Evolutionary conservation across 2,888 invertebrate species (phyloP).

Genomic region (Andrena bucephala): DNA sequence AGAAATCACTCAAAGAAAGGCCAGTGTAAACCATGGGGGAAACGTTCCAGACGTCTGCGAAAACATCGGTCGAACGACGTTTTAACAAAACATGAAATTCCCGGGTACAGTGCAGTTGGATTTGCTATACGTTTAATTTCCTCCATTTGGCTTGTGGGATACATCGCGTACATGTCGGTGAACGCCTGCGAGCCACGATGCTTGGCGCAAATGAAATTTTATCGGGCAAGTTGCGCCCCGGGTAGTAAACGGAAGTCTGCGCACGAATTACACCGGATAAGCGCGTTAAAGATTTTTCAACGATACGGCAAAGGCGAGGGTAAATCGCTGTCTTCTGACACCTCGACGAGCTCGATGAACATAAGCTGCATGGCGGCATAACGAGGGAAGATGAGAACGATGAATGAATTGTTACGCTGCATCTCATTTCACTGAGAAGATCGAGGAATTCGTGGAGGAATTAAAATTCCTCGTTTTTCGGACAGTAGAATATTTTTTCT

Average conservation of each 20-base stretch:
- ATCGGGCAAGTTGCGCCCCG: constrained; percentile 48
- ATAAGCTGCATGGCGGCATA: neutral
- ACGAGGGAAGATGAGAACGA: too few relatives aligned
- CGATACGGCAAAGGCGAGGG: neutral
- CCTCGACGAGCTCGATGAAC: neutral
- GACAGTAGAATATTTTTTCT: too few relatives aligned
- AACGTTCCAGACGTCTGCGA: constrained; percentile 3
- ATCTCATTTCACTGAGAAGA: too few relatives aligned
- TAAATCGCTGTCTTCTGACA: neutral
- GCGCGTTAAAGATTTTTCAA: constrained; percentile 51
- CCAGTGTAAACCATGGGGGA: constrained; percentile 5
- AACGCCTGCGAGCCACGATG: constrained; percentile 32
- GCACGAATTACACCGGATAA: constrained; percentile 55
- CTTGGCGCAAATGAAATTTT: constrained; percentile 63
- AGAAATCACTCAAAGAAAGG: neutral
- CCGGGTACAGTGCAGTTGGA: constrained; percentile 2
- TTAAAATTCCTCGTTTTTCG: too few relatives aligned
- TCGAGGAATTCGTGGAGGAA: too few relatives aligned
- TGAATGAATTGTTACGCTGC: too few relatives aligned
- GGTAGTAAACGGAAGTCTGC: constrained; percentile 30
- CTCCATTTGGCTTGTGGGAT: neutral
- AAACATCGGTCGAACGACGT: constrained; percentile 28
- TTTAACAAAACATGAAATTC: constrained; percentile 29
- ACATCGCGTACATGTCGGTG: constrained; percentile 11
- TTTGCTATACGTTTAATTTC: constrained; percentile 25